A percentile compares a stretch with the other conserved stretches of the same genome.
Evolutionary conservation across 2,113 vertebrate genomes (phyloP).

Genomic region (Gymnobelideus leadbeateri): DNA sequence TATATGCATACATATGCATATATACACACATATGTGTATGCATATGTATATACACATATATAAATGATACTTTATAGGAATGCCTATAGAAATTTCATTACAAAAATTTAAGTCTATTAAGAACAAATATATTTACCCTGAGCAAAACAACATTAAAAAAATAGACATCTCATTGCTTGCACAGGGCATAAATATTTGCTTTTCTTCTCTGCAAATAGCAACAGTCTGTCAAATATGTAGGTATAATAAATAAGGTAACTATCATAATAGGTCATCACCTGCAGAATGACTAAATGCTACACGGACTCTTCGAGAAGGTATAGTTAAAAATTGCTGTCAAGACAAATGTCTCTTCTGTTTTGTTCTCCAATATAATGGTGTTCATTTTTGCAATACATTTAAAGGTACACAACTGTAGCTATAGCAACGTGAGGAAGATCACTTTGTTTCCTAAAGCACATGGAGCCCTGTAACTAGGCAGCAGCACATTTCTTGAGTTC

Average conservation of each 20-base stretch:
- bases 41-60: background rate
- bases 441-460: constrained; percentile 60
- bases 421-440: constrained; percentile 53
- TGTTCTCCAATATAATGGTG: constrained; percentile 63
- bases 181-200: constrained; percentile 31
- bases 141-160: background rate
- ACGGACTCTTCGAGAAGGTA: constrained; percentile 22
- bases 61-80: background rate
- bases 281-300: constrained; percentile 59
- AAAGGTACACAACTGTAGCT: constrained; percentile 48
- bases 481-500: constrained; percentile 24
- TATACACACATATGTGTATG: too few relatives aligned
- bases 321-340: constrained; percentile 65
- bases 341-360: constrained; percentile 58
- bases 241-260: constrained; percentile 28
- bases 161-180: constrained; percentile 46
- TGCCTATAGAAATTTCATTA: background rate
- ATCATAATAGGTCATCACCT: constrained; percentile 47
- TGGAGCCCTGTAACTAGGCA: constrained; percentile 13
- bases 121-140: constrained; percentile 38
- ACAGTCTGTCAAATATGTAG: constrained; percentile 12
- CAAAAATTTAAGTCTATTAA: constrained; percentile 42
- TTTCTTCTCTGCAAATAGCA: constrained; percentile 47
- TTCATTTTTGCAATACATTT: constrained; percentile 63
- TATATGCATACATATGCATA: too few relatives aligned